Conservation (phyloP, 2,113 vertebrate species). For the Paedocypris sp. region DNA sequence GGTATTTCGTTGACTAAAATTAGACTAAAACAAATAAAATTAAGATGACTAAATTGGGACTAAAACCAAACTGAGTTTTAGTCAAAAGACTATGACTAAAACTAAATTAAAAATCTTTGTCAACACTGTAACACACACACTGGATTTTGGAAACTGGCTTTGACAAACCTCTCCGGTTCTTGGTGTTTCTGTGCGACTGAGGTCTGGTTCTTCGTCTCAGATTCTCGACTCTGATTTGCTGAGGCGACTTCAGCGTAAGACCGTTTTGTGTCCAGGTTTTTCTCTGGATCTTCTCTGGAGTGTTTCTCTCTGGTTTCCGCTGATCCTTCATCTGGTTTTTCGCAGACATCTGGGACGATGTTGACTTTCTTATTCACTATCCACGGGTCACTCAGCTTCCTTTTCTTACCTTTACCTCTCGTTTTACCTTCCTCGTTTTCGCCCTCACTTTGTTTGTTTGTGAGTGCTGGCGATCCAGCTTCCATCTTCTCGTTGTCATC, state of each 20-base stretch:
- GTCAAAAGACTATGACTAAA: too few relatives aligned
- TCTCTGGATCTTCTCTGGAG: neutral
- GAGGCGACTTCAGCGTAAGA: slow-evolving; percentile 11
- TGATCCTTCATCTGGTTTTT: neutral
- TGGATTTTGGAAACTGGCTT: too few relatives aligned
- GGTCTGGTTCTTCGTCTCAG: neutral
- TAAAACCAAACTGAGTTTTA: too few relatives aligned
- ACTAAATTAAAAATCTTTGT: too few relatives aligned
- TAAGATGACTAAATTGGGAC: too few relatives aligned
- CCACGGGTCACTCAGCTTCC: neutral
- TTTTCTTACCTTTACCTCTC: neutral
- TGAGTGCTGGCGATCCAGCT: neutral
- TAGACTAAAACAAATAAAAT: too few relatives aligned
- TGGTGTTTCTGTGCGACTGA: neutral
- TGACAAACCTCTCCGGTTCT: slow-evolving; percentile 8
- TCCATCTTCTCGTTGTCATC: neutral
- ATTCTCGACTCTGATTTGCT: neutral
- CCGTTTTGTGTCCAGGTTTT: neutral
- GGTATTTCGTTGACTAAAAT: too few relatives aligned
- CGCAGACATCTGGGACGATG: neutral
- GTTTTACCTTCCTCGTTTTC: slow-evolving; percentile 4
- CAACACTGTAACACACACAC: too few relatives aligned
- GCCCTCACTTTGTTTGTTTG: neutral
- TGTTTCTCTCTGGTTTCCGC: slow-evolving; percentile 3
- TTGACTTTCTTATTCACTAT: neutral